Conservation (phyloP, 2,113 vertebrate species). For the Coreoperca whiteheadi region DNA sequence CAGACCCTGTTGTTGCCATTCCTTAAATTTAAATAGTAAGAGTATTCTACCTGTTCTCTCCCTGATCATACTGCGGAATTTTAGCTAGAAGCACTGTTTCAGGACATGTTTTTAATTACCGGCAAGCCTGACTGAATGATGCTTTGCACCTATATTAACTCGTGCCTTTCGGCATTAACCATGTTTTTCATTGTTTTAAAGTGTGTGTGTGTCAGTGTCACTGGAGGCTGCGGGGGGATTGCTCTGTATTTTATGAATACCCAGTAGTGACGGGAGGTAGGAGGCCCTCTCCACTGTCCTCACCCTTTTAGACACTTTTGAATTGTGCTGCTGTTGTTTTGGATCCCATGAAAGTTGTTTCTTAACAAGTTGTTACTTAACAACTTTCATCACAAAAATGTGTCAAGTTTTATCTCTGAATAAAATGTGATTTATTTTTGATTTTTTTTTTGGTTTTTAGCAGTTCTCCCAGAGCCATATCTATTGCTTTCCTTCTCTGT, state of each 20-base stretch:
- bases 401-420: slow-evolving; percentile 29
- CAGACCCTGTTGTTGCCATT: background rate
- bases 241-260: slow-evolving; percentile 34
- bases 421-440: slow-evolving; percentile 38
- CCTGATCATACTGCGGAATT: slow-evolving; percentile 3
- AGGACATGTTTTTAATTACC: background rate
- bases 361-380: slow-evolving; percentile 47
- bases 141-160: background rate
- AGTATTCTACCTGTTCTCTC: background rate
- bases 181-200: slow-evolving; percentile 9
- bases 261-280: slow-evolving; percentile 52
- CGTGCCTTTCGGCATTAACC: background rate
- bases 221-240: slow-evolving; percentile 6
- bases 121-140: background rate
- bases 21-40: background rate
- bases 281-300: slow-evolving; percentile 39
- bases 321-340: slow-evolving; percentile 53
- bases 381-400: slow-evolving; percentile 45
- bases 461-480: slow-evolving; percentile 13
- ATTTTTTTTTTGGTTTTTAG: slow-evolving; percentile 44
- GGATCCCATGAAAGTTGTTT: slow-evolving; percentile 35
- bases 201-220: background rate
- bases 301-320: slow-evolving; percentile 37
- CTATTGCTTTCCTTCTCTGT: background rate
- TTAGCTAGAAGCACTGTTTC: background rate